Base-by-base conservation (phyloP, 2,113 vertebrate species). In the Cephalopterus ornatus region DNA sequence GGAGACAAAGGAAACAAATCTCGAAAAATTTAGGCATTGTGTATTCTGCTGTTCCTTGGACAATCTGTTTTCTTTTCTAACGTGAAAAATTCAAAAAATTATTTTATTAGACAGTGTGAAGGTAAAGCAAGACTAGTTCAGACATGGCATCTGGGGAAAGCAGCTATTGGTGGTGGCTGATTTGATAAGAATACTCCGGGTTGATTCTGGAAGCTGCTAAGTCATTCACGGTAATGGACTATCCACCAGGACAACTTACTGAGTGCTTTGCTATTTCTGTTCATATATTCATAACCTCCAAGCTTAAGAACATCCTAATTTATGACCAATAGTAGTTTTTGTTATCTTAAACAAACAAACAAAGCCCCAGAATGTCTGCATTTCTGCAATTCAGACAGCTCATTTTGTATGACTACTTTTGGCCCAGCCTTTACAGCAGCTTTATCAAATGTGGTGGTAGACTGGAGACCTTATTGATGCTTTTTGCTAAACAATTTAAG, bases 61-160 rank as follows among this genome's bases (percentile, higher is more conserved):
- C 12, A 53, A 58, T 14, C 39, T 62, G 12, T 50, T 86, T 66
- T 76, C n/a, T 82, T 71, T 71, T 35, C 30, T 73, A 62, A 73
- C 2, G 10, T 8, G 12, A 12, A 85, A 86, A 62, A 77, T 21
- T 22, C 63, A 82, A 8, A 33, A 50, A 37, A 63, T 16, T 14
- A 50, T 46, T 62, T 37, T 33, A 52, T 78, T 42, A 63, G 42
- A 49, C 33, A 76, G 39, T 5, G 8, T 41, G 65, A 78, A 71
- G 16, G 26, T 33, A 63, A 68, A 67, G 30, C 12, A 59, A n/a
- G 66, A 28, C 8, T 22, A 65, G 63, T 47, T 83, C 66, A 85
- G 42, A 44, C 41, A 19, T 0, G 0, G 33, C 19, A 67, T 27
- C 3, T 39, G 12, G 15, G 7, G 8, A 24, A 63, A 66, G 61